phyloP scores from a whole-genome alignment of 2,797 vertebrate genomes.

The Petrocephalus sullivani region DNA sequence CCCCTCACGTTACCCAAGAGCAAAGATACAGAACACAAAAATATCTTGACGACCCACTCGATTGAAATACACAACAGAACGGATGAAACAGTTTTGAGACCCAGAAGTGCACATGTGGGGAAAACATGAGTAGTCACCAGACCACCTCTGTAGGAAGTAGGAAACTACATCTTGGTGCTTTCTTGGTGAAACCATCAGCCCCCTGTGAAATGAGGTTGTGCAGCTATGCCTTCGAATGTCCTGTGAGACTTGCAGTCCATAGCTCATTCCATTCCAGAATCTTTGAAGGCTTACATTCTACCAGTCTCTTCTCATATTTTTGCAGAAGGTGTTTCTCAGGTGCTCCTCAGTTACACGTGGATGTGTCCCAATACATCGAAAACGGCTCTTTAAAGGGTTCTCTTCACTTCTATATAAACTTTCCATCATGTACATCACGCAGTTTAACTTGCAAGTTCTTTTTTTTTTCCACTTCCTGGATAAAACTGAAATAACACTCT shows the following conservation, averaged over 20 bases:
- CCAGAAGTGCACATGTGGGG: background rate
- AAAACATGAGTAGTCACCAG: background rate
- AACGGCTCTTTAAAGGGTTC: background rate
- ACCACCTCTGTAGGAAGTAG: background rate
- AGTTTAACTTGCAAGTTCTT: background rate
- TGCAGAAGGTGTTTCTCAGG: background rate
- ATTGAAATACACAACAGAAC: slow-evolving; percentile 1
- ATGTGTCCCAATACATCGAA: background rate
- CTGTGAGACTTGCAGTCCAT: background rate
- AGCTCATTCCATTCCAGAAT: background rate
- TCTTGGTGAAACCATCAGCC: background rate
- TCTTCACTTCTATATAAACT: background rate
- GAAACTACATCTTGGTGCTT: background rate
- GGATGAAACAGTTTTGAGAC: background rate
- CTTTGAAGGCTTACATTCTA: background rate
- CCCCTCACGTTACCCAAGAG: background rate
- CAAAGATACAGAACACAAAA: background rate
- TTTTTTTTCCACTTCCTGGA: background rate
- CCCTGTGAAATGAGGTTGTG: background rate
- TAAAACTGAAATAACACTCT: background rate
- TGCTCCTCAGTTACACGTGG: background rate
- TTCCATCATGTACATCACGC: background rate
- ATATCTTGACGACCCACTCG: background rate
- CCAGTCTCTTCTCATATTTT: background rate
- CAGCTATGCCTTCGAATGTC: background rate